Evolutionary conservation across 2,888 invertebrate genomes (phyloP).

Genomic region (Hartigia nigra): DNA sequence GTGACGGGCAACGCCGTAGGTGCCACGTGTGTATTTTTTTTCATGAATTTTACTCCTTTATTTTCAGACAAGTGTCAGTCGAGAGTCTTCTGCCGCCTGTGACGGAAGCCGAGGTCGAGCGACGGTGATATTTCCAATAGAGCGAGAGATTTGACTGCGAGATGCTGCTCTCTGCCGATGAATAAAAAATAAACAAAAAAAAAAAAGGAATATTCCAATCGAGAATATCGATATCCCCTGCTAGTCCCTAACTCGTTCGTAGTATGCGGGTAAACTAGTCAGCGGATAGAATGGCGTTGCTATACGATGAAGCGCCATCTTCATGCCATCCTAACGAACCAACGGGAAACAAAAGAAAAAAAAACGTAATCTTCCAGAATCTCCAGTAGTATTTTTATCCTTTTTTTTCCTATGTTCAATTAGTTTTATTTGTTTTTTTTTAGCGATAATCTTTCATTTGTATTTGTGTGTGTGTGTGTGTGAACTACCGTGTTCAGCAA

Average conservation of each 20-base stretch:
- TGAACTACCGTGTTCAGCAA: background rate
- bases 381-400: conserved; percentile 12
- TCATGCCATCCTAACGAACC: conserved; percentile 39
- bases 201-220: conserved; percentile 11
- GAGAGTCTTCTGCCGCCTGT: conserved; percentile 69
- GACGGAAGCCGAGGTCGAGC: conserved; percentile 63
- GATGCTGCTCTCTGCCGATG: conserved; percentile 8
- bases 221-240: conserved; percentile 14
- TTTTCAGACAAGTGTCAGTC: conserved; percentile 67
- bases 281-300: conserved; percentile 19
- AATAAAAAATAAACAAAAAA: too few species aligned
- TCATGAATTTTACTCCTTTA: background rate
- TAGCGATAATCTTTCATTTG: conserved; percentile 19
- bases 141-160: background rate
- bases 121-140: conserved; percentile 44
- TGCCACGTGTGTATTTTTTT: background rate
- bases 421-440: conserved; percentile 14
- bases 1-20: background rate
- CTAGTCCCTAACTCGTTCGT: conserved; percentile 11
- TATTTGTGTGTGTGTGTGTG: too few species aligned
- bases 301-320: conserved; percentile 13
- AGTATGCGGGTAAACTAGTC: conserved; percentile 7
- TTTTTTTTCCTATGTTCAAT: background rate
- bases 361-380: conserved; percentile 36
- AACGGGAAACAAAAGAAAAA: too few species aligned